Evolutionary conservation across 2,888 invertebrate genomes (phyloP), one percentile per base, ranked within the genome.

Genomic region (Chymomyza caudatula): DNA sequence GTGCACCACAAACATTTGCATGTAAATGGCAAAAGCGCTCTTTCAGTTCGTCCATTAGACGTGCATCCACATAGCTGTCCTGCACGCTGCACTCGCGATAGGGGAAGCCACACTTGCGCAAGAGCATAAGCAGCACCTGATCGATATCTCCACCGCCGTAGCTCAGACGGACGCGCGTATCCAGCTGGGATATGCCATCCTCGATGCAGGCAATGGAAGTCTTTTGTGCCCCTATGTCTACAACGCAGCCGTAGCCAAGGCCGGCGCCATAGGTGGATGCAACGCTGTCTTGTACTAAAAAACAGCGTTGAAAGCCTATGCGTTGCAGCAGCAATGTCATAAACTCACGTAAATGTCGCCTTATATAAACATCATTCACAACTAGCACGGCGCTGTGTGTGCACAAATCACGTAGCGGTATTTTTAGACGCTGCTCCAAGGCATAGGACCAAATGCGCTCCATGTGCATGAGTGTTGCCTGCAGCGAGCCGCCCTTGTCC

Each of bases 191-290:
- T 67, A 98, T 96, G 0, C 97, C 98, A 92, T 98, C 98, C 91
- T 98, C 98, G 0, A 98, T 97, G 91, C 98, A 98, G 1, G 97
- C 97, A 19, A 98, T 95, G 0, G 97, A 96, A 0, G 97, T 97
- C 91, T 98, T 98, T 89, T 98, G 97, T 88, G 98, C 98, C 0
- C 98, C 98, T 59, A 98, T 94, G 89, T 98, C 98, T 0, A 98
- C 96, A 0, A 98, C 97, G 91, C 98, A 98, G 0, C 97, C 98
- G 85, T 95, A 96, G 55, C 94, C 94, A 15, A 96, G 90, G 11
- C 96, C 96, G 17, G 95, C 94, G 3, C 96, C 96, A 91, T 96
- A 96, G 11, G 96, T 95, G 5, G 96, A 95, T 53, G 96, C 95
- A 1, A 96, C 96, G 83, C 96, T 96, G 90, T 96, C 96, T 93